These are phyloP conservation scores for Drosophila pseudoobscura DNA, from an alignment of 1,140 invertebrate species.

Conservation along the genomic window DNA sequence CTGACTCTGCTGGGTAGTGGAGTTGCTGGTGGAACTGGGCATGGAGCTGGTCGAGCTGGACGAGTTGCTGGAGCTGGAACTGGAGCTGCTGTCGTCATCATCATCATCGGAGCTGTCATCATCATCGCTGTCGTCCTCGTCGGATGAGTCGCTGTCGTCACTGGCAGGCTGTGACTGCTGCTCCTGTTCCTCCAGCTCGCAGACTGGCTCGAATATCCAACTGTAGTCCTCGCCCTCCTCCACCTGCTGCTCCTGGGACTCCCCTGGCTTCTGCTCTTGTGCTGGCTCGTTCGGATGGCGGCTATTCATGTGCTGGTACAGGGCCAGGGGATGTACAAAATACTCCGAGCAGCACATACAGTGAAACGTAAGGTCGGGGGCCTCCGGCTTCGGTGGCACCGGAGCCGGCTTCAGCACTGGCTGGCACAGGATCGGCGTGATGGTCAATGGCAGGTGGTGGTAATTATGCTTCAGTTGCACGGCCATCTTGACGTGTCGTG, in stretches of 20 bases:
- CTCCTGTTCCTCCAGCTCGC: conserved; percentile 61
- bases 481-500: conserved; percentile 47
- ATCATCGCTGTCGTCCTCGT: conserved; percentile 8
- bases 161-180: neutral
- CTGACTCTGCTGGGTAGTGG: conserved; percentile 46
- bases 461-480: conserved; percentile 71
- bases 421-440: conserved; percentile 65
- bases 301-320: conserved; percentile 81
- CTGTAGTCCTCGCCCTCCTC: conserved; percentile 71
- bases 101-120: conserved; percentile 40
- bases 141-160: conserved; percentile 33
- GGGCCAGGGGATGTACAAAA: conserved; percentile 68
- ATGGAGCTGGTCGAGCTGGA: conserved; percentile 44
- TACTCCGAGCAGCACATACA: conserved; percentile 79
- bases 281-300: conserved; percentile 59
- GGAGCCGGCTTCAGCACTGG: conserved; percentile 36
- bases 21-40: conserved; percentile 42
- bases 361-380: conserved; percentile 81
- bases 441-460: conserved; percentile 71
- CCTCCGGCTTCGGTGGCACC: conserved; percentile 39
- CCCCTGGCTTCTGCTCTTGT: conserved; percentile 27
- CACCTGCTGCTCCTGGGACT: conserved; percentile 12
- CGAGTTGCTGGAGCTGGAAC: conserved; percentile 43
- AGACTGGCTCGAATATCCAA: conserved; percentile 80
- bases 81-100: conserved; percentile 41